phyloP scores from a whole-genome alignment of 92 coral and sea anemone species.

The Phymanthus crucifer region DNA sequence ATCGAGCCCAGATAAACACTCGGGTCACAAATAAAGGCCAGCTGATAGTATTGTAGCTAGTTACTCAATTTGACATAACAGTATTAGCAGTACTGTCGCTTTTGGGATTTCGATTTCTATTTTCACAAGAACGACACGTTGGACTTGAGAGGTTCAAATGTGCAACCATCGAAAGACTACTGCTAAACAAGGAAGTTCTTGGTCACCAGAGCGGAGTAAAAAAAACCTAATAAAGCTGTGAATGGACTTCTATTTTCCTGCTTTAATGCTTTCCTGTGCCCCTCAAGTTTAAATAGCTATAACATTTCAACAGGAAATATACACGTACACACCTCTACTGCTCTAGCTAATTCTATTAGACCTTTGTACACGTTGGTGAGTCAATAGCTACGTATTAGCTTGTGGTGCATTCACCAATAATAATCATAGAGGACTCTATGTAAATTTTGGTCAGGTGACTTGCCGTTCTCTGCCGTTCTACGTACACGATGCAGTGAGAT shows the following conservation, averaged over 20 bases:
- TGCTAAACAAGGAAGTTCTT: background rate
- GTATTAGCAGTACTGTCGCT: conserved; percentile 2
- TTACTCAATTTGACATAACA: conserved; percentile 11
- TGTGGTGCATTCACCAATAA: background rate
- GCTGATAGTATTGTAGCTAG: conserved; percentile 6
- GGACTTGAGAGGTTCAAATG: background rate
- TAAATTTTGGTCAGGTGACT: conserved; percentile 7
- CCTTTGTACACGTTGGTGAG: background rate
- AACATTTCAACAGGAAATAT: conserved; percentile 9
- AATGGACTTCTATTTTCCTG: background rate
- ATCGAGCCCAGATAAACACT: background rate
- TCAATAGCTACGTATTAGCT: background rate
- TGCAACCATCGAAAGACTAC: conserved; percentile 1
- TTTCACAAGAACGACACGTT: background rate
- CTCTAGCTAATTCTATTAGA: background rate
- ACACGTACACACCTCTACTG: background rate
- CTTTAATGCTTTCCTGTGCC: background rate
- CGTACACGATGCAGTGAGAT: background rate
- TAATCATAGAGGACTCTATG: background rate
- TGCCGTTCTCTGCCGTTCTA: background rate
- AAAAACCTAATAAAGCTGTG: background rate
- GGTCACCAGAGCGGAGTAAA: background rate
- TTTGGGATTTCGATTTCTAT: conserved; percentile 1
- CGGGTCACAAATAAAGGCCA: background rate
- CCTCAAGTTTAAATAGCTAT: background rate